Conservation (phyloP, 2,888 invertebrate species). For the Tipula confusa region DNA sequence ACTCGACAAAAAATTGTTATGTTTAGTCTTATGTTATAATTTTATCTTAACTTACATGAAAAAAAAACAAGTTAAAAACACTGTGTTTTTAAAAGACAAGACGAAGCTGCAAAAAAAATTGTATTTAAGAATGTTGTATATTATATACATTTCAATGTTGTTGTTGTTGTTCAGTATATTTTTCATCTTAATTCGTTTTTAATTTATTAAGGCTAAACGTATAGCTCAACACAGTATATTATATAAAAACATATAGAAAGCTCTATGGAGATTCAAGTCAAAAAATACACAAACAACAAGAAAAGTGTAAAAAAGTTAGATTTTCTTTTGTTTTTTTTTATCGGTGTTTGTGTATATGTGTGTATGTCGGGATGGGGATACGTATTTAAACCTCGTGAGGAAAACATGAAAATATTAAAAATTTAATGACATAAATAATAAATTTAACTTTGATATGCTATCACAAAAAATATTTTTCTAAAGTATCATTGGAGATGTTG, state of each 20-base stretch:
- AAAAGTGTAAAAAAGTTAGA: not conserved
- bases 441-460: not conserved
- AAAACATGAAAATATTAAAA: not conserved
- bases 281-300: not conserved
- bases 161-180: not conserved
- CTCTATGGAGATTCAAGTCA: not conserved
- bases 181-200: constrained; percentile 3
- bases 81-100: not conserved
- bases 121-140: not conserved
- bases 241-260: not conserved
- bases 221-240: not conserved
- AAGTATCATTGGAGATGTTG: not conserved
- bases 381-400: not conserved
- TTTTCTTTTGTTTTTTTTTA: not conserved
- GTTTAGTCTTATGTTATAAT: not conserved
- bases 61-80: not conserved
- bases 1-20: not conserved
- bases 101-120: not conserved
- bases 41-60: not conserved
- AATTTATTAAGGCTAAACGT: constrained; percentile 3
- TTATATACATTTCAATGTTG: not conserved
- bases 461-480: not conserved
- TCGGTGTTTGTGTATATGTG: not conserved
- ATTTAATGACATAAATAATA: not conserved
- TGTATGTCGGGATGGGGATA: not conserved